Conservation (phyloP, 2,113 vertebrate species). For the Brachirus orientalis region DNA sequence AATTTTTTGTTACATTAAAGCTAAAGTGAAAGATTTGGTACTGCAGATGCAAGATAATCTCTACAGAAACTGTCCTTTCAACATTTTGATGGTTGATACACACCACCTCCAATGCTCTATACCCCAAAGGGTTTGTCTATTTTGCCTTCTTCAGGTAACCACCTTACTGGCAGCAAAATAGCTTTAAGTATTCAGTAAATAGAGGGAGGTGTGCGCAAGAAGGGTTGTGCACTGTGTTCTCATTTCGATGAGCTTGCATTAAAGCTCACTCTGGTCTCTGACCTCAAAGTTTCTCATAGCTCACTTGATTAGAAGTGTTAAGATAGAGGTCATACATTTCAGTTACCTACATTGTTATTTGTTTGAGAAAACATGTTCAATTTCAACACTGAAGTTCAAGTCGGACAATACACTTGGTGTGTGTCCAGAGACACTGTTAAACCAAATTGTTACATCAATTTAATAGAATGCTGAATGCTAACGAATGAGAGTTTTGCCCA, state of each 20-base stretch:
- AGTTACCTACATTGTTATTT: conserved; percentile 4
- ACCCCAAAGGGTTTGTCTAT: neutral
- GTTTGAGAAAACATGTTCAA: neutral
- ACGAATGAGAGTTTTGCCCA: conserved; percentile 39
- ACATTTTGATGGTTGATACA: conserved; percentile 10
- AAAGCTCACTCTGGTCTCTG: neutral
- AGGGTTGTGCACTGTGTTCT: neutral
- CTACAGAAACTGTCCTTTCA: neutral
- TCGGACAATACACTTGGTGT: conserved; percentile 24
- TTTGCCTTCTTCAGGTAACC: neutral
- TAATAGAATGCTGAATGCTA: conserved; percentile 57
- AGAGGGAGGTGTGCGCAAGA: neutral
- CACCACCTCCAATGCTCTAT: neutral
- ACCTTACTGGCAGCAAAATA: neutral
- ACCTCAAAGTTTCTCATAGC: conserved; percentile 8
- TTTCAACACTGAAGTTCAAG: conserved; percentile 23
- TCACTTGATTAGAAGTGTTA: neutral
- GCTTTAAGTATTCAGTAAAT: neutral
- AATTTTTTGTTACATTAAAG: neutral
- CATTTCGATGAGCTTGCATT: neutral
- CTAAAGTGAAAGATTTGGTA: conserved; percentile 8
- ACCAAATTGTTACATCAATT: conserved; percentile 26
- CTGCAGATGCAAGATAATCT: conserved; percentile 9
- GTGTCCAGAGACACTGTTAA: conserved; percentile 26
- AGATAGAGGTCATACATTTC: conserved; percentile 12